Percentiles rank a stretch among this genome's conserved stretches.
Conservation (phyloP, 2,888 invertebrate species). For the Euphydryas editha region DNA sequence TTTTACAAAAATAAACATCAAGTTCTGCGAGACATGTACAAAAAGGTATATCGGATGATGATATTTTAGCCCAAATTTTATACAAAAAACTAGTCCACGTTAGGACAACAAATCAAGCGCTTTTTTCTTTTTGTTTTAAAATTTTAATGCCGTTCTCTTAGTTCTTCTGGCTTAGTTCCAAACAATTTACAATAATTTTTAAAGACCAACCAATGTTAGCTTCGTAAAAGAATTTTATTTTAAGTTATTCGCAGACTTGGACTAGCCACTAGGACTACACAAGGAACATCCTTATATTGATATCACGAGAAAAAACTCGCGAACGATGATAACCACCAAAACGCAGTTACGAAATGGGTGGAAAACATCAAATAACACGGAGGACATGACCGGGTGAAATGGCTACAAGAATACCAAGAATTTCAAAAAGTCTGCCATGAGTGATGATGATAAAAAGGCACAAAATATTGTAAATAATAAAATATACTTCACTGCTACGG, state of each 20-base stretch:
- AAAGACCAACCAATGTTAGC: too few relatives aligned
- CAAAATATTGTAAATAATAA: background rate
- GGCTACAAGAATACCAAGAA: background rate
- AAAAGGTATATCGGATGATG: background rate
- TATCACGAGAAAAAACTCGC: too few relatives aligned
- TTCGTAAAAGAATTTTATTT: too few relatives aligned
- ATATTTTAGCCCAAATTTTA: conserved; percentile 5
- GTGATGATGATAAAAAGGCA: too few relatives aligned
- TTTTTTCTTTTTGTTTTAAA: background rate
- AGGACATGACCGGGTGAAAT: too few relatives aligned
- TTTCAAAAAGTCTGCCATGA: background rate
- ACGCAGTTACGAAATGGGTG: too few relatives aligned
- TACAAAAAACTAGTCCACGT: background rate
- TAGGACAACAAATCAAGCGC: background rate
- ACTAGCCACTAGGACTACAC: too few relatives aligned
- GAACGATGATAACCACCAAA: too few relatives aligned
- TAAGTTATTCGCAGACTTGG: too few relatives aligned
- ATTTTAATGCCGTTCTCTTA: background rate
- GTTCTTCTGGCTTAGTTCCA: background rate
- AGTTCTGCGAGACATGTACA: background rate
- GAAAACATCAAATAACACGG: too few relatives aligned
- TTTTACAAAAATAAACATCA: background rate
- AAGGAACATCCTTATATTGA: too few relatives aligned
- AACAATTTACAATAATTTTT: too few relatives aligned
- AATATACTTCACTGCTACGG: background rate